Conservation (phyloP, 2,113 vertebrate genomes). For the Pyxicephalus adspersus region DNA sequence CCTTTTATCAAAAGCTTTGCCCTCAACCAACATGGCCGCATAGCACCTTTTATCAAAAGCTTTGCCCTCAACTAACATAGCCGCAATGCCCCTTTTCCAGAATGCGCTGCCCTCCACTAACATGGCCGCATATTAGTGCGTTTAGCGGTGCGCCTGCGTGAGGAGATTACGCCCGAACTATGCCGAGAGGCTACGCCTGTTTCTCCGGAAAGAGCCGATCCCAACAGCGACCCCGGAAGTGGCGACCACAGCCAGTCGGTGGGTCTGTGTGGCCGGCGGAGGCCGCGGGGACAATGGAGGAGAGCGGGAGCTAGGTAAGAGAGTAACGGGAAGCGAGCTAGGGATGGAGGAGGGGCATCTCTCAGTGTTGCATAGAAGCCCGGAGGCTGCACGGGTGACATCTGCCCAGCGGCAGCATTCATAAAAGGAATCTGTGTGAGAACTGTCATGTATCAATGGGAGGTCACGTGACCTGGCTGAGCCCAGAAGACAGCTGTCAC, state of each 20-base stretch:
- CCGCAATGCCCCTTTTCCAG: background rate
- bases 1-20: background rate
- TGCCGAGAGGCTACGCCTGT: background rate
- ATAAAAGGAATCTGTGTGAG: too few species aligned
- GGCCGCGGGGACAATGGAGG: slow-evolving; percentile 23
- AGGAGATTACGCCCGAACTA: background rate
- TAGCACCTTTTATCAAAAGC: too few species aligned
- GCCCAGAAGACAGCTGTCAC: background rate
- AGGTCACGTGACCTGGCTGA: background rate
- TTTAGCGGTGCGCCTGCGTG: background rate
- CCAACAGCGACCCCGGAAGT: slow-evolving; percentile 42
- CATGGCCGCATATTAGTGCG: background rate
- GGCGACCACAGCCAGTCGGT: background rate
- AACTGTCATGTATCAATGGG: background rate
- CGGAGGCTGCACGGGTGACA: background rate
- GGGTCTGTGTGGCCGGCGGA: slow-evolving; percentile 5
- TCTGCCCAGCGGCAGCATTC: too few species aligned
- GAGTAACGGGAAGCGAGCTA: background rate
- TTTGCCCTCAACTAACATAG: slow-evolving; percentile 2
- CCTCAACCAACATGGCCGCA: background rate
- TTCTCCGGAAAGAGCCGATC: slow-evolving; percentile 41
- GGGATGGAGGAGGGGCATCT: background rate
- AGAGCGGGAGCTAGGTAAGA: slow-evolving; percentile 22
- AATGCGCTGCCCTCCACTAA: background rate
- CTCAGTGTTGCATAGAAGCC: background rate